Evolutionary conservation across 2,888 invertebrate genomes (phyloP).

Genomic region (Rosalia funebris): DNA sequence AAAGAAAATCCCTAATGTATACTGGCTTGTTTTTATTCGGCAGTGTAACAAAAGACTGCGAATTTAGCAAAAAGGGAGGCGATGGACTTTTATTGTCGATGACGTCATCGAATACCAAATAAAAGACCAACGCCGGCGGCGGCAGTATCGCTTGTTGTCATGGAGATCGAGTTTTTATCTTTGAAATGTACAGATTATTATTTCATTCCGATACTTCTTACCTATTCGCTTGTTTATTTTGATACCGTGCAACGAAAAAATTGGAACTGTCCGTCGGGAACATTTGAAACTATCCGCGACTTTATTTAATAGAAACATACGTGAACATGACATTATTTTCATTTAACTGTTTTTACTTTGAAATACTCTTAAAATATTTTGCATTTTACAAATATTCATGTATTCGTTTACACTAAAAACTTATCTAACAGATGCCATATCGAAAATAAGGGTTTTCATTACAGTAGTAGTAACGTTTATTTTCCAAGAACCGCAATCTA

Average conservation of each 20-base stretch:
- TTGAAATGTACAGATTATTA: slow-evolving; percentile 15
- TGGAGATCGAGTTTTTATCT: slow-evolving; percentile 18
- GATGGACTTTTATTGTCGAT: slow-evolving; percentile 36
- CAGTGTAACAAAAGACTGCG: slow-evolving; percentile 42
- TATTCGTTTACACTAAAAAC: too few species aligned
- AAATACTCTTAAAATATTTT: too few species aligned
- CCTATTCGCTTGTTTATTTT: background rate
- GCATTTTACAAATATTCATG: too few species aligned
- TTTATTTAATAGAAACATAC: too few species aligned
- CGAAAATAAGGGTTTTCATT: too few species aligned
- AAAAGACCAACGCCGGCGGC: slow-evolving; percentile 21
- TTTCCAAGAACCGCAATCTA: too few species aligned
- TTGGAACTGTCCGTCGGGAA: too few species aligned
- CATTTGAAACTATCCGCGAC: too few species aligned
- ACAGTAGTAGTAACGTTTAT: too few species aligned
- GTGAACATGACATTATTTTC: too few species aligned
- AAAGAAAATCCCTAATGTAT: slow-evolving; percentile 39
- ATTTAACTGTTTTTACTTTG: too few species aligned
- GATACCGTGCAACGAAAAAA: slow-evolving; percentile 13
- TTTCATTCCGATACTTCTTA: background rate
- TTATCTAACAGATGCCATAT: too few species aligned
- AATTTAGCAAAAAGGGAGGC: slow-evolving; percentile 40
- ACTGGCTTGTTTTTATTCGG: slow-evolving; percentile 38
- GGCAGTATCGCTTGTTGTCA: slow-evolving; percentile 30
- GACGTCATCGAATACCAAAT: slow-evolving; percentile 28